A percentile compares a stretch with the other conserved stretches of the same genome.
phyloP scores from a whole-genome alignment of 1,140 invertebrate species.

The Eriocheir sinensis region DNA sequence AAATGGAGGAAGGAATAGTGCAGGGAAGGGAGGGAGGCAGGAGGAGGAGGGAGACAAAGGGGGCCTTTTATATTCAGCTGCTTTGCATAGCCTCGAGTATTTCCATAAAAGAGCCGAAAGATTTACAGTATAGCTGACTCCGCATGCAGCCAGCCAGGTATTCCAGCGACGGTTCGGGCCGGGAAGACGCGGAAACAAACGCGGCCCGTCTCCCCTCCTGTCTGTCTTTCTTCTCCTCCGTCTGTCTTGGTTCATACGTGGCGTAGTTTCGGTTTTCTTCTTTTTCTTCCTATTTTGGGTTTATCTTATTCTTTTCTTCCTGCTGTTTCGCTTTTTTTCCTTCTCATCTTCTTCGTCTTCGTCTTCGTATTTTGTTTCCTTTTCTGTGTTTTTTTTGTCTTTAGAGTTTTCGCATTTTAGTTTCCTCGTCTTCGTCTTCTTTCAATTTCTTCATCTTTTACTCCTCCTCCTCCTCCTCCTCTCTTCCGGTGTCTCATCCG shows the following conservation, averaged over 20 bases:
- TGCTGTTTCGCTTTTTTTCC: background rate
- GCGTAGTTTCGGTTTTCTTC: background rate
- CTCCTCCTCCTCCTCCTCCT: background rate
- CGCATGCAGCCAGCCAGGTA: conserved; percentile 5
- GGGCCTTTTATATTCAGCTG: conserved; percentile 15
- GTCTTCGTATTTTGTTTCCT: background rate
- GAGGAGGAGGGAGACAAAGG: background rate
- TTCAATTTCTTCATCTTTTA: background rate
- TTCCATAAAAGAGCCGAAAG: conserved; percentile 34
- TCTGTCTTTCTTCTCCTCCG: background rate
- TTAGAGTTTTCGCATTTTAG: background rate
- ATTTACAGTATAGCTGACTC: conserved; percentile 28
- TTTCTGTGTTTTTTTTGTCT: background rate
- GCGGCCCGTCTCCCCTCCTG: background rate
- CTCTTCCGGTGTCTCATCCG: background rate
- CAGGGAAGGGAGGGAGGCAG: background rate
- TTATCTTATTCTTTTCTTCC: background rate
- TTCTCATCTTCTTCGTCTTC: background rate
- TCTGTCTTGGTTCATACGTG: background rate
- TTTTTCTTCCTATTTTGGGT: background rate
- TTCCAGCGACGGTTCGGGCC: background rate
- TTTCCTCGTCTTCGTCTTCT: background rate
- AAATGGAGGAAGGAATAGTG: background rate
- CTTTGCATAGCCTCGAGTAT: background rate
- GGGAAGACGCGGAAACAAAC: conserved; percentile 7